Evolutionary conservation across 2,113 vertebrate species (phyloP).

Genomic region (Cyprinodon variegatus): DNA sequence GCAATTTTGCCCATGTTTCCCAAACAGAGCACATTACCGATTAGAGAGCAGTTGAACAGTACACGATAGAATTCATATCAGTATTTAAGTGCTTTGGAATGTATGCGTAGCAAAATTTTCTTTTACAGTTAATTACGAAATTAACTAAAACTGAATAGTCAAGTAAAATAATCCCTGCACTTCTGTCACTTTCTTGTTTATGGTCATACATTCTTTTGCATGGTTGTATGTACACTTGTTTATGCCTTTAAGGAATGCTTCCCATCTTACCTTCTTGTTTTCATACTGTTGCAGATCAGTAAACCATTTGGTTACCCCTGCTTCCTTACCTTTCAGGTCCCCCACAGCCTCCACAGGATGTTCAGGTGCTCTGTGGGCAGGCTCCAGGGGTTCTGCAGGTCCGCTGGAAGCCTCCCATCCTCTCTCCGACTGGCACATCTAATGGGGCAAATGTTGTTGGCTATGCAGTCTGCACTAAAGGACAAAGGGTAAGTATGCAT

Average conservation of each 20-base stretch:
- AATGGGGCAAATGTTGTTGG: constrained; percentile 93
- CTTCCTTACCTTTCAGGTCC: constrained; percentile 81
- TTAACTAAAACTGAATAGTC: background rate
- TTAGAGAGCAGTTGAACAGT: constrained; percentile 33
- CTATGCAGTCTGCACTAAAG: constrained; percentile 92
- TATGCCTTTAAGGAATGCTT: constrained; percentile 54
- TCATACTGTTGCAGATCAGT: background rate
- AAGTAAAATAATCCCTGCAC: background rate
- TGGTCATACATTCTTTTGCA: constrained; percentile 50
- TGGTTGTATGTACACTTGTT: constrained; percentile 39
- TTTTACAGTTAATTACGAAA: background rate
- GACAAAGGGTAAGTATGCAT: constrained; percentile 86
- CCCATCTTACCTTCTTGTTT: constrained; percentile 1
- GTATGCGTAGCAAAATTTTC: background rate
- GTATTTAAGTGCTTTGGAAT: background rate
- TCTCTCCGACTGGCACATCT: constrained; percentile 88
- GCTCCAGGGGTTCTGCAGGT: constrained; percentile 85
- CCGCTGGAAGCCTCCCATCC: constrained; percentile 89
- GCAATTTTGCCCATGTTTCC: constrained; percentile 54
- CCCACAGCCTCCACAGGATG: constrained; percentile 88
- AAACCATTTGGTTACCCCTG: background rate
- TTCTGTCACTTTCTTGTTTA: constrained; percentile 17
- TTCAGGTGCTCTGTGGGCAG: constrained; percentile 86
- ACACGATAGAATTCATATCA: constrained; percentile 33
- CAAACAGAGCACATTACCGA: constrained; percentile 34